Evolutionary conservation across 2,797 vertebrate species (phyloP), one percentile per base, ranked within the genome.

Genomic region (Poeciliopsis paucimaculata): DNA sequence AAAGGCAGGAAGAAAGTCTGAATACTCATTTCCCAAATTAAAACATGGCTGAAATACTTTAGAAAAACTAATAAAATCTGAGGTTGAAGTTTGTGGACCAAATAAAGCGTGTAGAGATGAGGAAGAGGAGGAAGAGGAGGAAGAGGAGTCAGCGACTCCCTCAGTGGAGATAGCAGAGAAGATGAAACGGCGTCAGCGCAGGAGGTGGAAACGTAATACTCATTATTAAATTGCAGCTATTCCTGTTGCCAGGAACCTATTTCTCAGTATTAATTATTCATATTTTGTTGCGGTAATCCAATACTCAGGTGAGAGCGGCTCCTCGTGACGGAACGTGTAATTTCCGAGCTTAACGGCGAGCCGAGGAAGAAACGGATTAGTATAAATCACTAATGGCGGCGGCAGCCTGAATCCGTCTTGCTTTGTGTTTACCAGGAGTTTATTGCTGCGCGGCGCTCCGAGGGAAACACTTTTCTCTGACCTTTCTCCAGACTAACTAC

Each of bases 221-320:
- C 96, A 97, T 97, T 97, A 98, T 98, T 97, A 98, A 97, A 97
- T 97, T 96, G 97, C 96, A 96, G 95, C 96, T 95, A 90, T 95
- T 96, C 95, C 96, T 95, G 96, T 96, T 97, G 97, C 97, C 97
- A 96, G 97, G 97, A 97, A 98, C 96, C 97, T 97, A 97, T 98
- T 98, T 94, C 96, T 97, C 97, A 95, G 93, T 96, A 98, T 99
- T 96, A 99, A 99, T 99, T 98, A 99, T 99, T 98, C 97, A 99
- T 97, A 96, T 96, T 95, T 97, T 97, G 97, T 97, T 97, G 97
- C 97, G 96, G 97, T 97, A 97, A 97, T 98, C 97, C 96, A 97
- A 95, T 98, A 98, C 98, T 98, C 98, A 98, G 98, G 98, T 99
- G 97, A 98, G 97, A 96, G 93, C 94, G 90, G 90, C 87, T 75